phyloP scores from a whole-genome alignment of 2,113 vertebrate genomes.

The Saguinus imperator region DNA sequence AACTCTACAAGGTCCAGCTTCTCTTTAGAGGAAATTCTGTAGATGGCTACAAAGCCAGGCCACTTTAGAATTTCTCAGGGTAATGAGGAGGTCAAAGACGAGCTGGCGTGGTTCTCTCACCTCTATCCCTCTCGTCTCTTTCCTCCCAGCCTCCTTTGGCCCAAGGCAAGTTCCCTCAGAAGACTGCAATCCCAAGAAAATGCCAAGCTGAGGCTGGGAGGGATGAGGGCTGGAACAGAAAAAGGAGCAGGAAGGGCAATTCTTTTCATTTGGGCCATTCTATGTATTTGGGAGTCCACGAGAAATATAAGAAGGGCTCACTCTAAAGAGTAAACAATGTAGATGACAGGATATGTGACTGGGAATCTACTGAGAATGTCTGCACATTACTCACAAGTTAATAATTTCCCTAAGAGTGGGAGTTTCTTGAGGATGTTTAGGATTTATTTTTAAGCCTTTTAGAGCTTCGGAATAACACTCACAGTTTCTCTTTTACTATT shows the following conservation, averaged over 20 bases:
- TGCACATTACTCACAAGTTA: conserved; percentile 51
- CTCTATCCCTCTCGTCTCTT: rapidly evolving
- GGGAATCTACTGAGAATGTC: neutral
- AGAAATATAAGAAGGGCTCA: neutral
- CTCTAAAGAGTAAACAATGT: neutral
- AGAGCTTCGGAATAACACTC: conserved; percentile 34
- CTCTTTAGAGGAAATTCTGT: neutral
- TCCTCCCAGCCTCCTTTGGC: neutral
- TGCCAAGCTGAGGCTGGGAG: neutral
- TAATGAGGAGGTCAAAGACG: neutral
- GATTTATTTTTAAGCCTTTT: conserved; percentile 58
- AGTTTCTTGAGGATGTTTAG: conserved; percentile 56
- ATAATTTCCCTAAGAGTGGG: conserved; percentile 62
- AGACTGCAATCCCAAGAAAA: neutral
- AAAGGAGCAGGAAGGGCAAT: neutral
- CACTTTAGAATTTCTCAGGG: neutral
- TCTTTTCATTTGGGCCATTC: neutral
- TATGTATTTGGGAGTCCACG: neutral
- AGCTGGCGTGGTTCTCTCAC: neutral
- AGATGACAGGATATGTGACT: neutral
- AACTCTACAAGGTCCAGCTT: neutral
- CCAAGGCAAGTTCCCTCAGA: neutral
- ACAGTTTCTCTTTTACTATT: conserved; percentile 55
- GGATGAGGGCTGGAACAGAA: neutral
- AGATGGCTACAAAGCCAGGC: neutral